A percentile compares a stretch with the other conserved stretches of the same genome.
These are phyloP conservation scores for Gastracanthus pulcherrimus DNA, from an alignment of 2,888 invertebrate species.

Conservation along the genomic window DNA sequence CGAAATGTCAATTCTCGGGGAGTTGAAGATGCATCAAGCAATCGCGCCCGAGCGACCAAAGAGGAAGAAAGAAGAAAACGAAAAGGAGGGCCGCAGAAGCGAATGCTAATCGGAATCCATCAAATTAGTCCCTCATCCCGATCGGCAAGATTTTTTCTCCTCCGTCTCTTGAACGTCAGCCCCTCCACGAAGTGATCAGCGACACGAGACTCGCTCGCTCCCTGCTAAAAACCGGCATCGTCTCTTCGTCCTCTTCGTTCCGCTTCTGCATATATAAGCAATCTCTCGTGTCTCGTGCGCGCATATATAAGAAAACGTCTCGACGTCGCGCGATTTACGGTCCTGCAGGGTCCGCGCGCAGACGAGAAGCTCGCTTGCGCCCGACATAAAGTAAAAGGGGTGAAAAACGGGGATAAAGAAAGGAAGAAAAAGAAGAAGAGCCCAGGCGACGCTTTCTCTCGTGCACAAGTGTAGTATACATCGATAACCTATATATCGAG, in stretches of 20 bases:
- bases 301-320: slow-evolving; percentile 33
- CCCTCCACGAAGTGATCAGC: slow-evolving; percentile 23
- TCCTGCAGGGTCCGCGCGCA: background rate
- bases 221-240: slow-evolving; percentile 40
- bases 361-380: too few relatives aligned
- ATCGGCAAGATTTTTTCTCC: slow-evolving; percentile 31
- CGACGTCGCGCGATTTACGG: slow-evolving; percentile 51
- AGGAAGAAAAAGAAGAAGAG: background rate
- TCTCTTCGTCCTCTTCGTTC: background rate
- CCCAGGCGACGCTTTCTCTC: background rate
- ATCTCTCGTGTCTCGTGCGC: background rate
- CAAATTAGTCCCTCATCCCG: slow-evolving; percentile 56
- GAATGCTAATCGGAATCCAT: slow-evolving; percentile 57
- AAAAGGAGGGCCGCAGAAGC: slow-evolving; percentile 26
- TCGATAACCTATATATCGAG: slow-evolving; percentile 54
- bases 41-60: slow-evolving; percentile 28
- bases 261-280: background rate
- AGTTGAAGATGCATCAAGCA: slow-evolving; percentile 48
- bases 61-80: background rate
- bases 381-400: too few relatives aligned
- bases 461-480: slow-evolving; percentile 15
- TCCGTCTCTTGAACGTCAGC: background rate
- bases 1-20: slow-evolving; percentile 42
- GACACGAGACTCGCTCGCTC: background rate
- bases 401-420: background rate